Conservation (phyloP, 2,888 invertebrate species). For the Pristionchus mayeri region DNA sequence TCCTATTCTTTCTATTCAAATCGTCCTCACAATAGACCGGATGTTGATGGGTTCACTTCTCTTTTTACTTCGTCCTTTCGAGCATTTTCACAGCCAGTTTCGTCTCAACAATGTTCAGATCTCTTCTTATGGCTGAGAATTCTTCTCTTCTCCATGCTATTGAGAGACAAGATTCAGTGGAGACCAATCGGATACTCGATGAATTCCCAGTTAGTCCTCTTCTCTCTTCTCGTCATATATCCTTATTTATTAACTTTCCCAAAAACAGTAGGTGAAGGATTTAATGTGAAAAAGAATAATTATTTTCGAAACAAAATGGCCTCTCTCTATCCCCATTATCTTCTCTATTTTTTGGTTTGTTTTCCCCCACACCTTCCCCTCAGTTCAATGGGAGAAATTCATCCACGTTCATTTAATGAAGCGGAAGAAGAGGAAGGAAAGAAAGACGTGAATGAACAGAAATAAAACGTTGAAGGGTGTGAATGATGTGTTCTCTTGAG, state of each 20-base stretch:
- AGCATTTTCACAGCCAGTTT: not conserved
- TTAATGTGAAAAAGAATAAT: not conserved
- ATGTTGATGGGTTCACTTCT: not conserved
- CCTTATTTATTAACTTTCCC: not conserved
- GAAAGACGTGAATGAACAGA: not conserved
- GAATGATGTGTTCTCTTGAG: conserved; percentile 46
- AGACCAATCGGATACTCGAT: conserved; percentile 30
- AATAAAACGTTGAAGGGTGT: not conserved
- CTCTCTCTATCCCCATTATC: not conserved
- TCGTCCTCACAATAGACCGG: conserved; percentile 42
- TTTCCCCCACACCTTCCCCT: not conserved
- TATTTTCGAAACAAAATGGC: not conserved
- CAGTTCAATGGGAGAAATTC: not conserved
- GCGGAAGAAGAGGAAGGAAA: conserved; percentile 27
- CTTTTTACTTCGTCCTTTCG: conserved; percentile 18
- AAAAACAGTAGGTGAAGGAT: not conserved
- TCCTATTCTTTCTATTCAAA: conserved; percentile 18
- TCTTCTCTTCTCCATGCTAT: conserved; percentile 40
- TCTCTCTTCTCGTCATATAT: not conserved
- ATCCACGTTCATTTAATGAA: conserved; percentile 6
- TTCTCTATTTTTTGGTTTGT: conserved; percentile 13
- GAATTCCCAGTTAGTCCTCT: conserved; percentile 29
- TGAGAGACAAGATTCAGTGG: conserved; percentile 48
- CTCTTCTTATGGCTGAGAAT: not conserved
- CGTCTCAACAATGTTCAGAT: conserved; percentile 33